Evolutionary conservation across 2,797 vertebrate species (phyloP).

Genomic region (Hypotaenidia okinawae): DNA sequence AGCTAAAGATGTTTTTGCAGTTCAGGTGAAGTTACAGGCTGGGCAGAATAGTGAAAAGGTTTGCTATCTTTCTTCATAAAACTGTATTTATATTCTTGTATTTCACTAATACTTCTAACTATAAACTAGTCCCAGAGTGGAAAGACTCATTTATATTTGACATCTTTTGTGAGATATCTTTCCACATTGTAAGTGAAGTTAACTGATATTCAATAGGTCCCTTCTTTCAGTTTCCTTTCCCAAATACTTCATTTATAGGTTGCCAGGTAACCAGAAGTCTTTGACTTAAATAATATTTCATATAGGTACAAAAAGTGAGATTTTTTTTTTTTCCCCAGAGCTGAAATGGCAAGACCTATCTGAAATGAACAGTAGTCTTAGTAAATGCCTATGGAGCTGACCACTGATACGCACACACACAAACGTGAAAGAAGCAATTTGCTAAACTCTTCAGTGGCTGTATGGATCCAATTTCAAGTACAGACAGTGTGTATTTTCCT

Average conservation of each 20-base stretch:
- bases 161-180: constrained; percentile 21
- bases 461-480: constrained; percentile 63
- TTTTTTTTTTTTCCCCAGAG: background rate
- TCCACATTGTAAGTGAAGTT: no score
- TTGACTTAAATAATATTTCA: constrained; percentile 60
- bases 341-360: constrained; percentile 45
- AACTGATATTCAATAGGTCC: background rate
- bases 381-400: constrained; percentile 15
- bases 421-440: constrained; percentile 45
- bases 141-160: constrained; percentile 39
- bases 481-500: constrained; percentile 39
- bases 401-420: background rate
- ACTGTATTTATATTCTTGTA: background rate
- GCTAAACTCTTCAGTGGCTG: constrained; percentile 49
- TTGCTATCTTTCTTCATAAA: constrained; percentile 13
- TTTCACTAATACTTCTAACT: constrained; percentile 32
- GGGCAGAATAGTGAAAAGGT: background rate
- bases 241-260: constrained; percentile 59
- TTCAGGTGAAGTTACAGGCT: background rate
- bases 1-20: background rate
- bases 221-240: constrained; percentile 48
- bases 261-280: constrained; percentile 74
- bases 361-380: constrained; percentile 59
- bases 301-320: constrained; percentile 26
- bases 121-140: constrained; percentile 1